Base-by-base conservation (phyloP, 2,113 vertebrate species). In the Paracanthobrama guichenoti region DNA sequence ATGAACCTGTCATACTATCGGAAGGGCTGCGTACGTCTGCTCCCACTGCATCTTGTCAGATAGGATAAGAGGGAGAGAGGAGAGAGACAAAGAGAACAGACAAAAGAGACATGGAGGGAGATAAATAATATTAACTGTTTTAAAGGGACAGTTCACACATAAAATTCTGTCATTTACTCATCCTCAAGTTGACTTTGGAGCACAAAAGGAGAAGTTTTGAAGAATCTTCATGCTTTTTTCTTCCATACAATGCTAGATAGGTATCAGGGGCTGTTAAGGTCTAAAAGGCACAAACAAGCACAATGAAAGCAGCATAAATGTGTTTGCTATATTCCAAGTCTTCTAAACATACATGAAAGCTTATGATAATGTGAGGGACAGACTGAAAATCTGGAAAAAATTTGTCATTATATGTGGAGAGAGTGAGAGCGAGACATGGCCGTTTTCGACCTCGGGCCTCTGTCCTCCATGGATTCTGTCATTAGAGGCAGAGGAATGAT, bases 1-100 rank as follows among this genome's bases (percentile, higher is more conserved):
- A 79, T 71, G 39, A 59, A 46, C 75, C 83, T 60, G 64, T 59
- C 66, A 84, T 79, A 79, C 44, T 79, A 69, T 46, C 71, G 3
- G 14, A 84, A 71, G 76, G 24, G 22, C 48, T 57, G 77, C 35
- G 44, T 84, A 79, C 53, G 64, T 55, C 55, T 57, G 75, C 26
- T 71, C 50, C 46, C 75, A 5, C 31, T 0, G 22, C 53, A 13
- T 39, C 46, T 69, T 62, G 67, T 35, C 73, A 82, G 20, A 31
- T 44, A 85, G 62, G 62, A 57, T 44, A 81, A 75, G 73, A 53
- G 46, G 62, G 78, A 77, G 55, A 81, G 28, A 48, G 48, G 8
- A 42, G 69, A 50, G 3, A 80, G 26, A 80, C 42, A 66, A 66
- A 64, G 4, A 64, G 24, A 12, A 31, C 18, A 20, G 42, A 50